These are phyloP conservation scores for Scotopteryx bipunctaria DNA, from an alignment of 2,888 invertebrate species.

Conservation along the genomic window DNA sequence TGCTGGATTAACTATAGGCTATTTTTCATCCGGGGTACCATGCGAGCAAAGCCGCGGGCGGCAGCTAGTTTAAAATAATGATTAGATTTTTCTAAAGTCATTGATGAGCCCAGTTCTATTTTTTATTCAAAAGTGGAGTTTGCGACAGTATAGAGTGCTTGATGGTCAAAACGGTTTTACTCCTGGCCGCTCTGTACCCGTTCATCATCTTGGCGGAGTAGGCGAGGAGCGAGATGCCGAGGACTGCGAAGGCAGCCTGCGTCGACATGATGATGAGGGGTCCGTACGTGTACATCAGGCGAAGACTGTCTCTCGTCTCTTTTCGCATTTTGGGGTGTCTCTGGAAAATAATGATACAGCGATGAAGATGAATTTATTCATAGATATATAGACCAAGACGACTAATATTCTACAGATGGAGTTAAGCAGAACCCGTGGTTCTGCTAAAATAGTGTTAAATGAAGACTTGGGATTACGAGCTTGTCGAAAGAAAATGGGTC, in stretches of 20 bases:
- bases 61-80: no score
- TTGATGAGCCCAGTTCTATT: no score
- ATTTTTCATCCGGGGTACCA: no score
- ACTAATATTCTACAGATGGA: no score
- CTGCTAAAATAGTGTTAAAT: no score
- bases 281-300: conserved; percentile 21
- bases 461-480: no score
- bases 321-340: conserved; percentile 21
- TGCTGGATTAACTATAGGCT: no score
- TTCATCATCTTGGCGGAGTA: conserved; percentile 9
- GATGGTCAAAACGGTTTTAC: not conserved
- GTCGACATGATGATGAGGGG: conserved; percentile 16
- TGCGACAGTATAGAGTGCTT: not conserved
- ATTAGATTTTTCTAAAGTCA: no score
- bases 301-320: conserved; percentile 17
- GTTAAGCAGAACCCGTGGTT: no score
- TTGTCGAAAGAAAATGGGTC: no score
- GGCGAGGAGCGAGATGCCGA: conserved; percentile 12
- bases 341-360: conserved; percentile 16
- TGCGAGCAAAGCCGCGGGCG: no score
- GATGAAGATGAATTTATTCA: not conserved
- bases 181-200: not conserved
- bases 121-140: conserved; percentile 6
- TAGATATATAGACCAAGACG: no score
- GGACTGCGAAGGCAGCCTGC: conserved; percentile 7